Base-by-base conservation (phyloP, 2,888 invertebrate species). In the Lagria hirta region DNA sequence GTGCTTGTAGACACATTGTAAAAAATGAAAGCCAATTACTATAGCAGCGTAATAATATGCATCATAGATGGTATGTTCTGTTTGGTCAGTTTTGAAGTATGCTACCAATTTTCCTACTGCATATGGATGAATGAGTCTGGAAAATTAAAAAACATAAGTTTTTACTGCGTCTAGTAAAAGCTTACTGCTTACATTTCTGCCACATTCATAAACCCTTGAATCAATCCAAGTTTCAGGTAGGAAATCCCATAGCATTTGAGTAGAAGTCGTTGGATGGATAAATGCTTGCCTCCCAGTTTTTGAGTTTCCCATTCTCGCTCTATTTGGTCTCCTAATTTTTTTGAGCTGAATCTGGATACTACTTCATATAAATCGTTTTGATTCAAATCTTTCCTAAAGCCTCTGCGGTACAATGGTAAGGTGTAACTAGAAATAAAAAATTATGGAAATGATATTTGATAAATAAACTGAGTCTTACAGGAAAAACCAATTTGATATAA, bases 41-140 rank as follows among this genome's bases (percentile, higher is more conserved):
- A 81, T 83, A 0, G 73, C 78, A 1, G 88, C 88, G 66, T 86
- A 88, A 32, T 84, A 68, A 66, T 86, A 88, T 0, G 89, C 89
- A 11, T 83, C 75, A 2, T 73, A 7, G 38, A 33, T 54, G 5
- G 58, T 45, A 4, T 61, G 35, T 7, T 33, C 27, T 2, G 55
- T 56, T 48, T 61, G 62, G 10, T 47, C 49, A 16, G 53, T 48
- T 15, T 45, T 26, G 17, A 65, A 66, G 35, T 58, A 64, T 0
- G 57, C 54, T 3, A 66, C 58, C 3, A 66, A 42, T 53, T 56
- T 64, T 8, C 55, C 54, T 4, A 63, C 22, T 1, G 59, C 61
- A 18, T 36, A 43, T 2, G 66, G 66, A 29, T 54, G 56, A 8
- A 63, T 29, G 4, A 64, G 47, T 34, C 66, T 66, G 35, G 6